phyloP scores from a whole-genome alignment of 2,113 vertebrate genomes.

The rat (Rattus norvegicus) region DNA sequence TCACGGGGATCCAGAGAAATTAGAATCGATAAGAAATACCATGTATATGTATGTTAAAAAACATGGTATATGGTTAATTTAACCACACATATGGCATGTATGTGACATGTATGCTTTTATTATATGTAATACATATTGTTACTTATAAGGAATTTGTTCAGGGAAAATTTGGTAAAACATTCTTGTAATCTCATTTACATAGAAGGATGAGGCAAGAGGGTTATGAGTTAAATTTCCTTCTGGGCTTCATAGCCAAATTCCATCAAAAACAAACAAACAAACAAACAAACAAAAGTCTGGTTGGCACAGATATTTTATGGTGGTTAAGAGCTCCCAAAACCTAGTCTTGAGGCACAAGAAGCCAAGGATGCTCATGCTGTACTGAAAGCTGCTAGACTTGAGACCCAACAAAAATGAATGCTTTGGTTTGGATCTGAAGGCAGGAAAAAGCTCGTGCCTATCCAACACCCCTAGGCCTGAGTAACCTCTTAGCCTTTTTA shows the following conservation, averaged over 20 bases:
- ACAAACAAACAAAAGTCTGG: neutral
- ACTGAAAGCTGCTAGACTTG: neutral
- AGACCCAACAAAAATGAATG: neutral
- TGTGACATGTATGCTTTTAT: neutral
- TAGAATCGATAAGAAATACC: neutral
- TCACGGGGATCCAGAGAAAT: conserved; percentile 30
- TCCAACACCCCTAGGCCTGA: neutral
- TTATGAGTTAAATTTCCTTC: neutral
- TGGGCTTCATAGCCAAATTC: neutral
- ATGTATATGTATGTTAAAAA: neutral
- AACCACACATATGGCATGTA: neutral
- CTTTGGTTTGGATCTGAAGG: neutral
- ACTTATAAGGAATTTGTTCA: neutral
- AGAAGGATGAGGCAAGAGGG: neutral
- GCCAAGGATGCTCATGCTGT: neutral
- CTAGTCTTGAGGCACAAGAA: neutral
- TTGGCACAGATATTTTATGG: neutral
- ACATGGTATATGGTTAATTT: neutral
- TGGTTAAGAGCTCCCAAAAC: neutral
- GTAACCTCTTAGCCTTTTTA: neutral
- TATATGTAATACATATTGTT: neutral
- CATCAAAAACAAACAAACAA: neutral
- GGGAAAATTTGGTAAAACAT: neutral
- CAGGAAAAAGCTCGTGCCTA: neutral
- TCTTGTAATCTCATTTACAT: neutral